Percentiles rank a stretch among this genome's conserved stretches.
Evolutionary conservation across 1,140 invertebrate genomes (phyloP).

Genomic region (Metaphire vulgaris): DNA sequence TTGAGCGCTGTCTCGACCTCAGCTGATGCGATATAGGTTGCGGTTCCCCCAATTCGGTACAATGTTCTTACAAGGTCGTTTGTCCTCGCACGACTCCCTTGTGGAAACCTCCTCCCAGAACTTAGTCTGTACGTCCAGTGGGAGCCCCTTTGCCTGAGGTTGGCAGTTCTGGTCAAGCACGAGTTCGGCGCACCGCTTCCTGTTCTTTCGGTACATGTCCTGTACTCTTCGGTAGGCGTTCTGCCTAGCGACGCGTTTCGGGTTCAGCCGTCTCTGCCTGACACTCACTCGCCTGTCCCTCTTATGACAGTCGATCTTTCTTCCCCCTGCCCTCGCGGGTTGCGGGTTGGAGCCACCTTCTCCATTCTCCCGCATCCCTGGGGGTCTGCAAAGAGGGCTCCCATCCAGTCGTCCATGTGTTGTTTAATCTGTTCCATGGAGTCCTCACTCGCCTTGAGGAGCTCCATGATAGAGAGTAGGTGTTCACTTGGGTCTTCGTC

Average conservation of each 20-base stretch:
- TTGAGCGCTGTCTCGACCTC: not conserved
- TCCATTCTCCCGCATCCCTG: too few relatives aligned
- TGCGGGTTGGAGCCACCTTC: too few relatives aligned
- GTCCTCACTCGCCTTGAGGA: too few relatives aligned
- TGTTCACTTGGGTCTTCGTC: too few relatives aligned
- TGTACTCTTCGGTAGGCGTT: not conserved
- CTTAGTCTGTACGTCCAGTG: not conserved
- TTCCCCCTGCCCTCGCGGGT: too few relatives aligned
- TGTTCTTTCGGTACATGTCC: not conserved
- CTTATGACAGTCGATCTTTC: too few relatives aligned
- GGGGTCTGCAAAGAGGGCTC: too few relatives aligned
- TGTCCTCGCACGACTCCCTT: not conserved
- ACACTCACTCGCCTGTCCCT: too few relatives aligned
- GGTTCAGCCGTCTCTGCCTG: too few relatives aligned
- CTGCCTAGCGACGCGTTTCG: not conserved
- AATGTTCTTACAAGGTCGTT: not conserved
- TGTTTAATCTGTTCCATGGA: too few relatives aligned
- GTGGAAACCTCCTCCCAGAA: not conserved
- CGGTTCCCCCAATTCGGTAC: not conserved
- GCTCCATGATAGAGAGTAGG: too few relatives aligned
- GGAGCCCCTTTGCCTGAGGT: not conserved
- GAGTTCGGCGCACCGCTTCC: not conserved
- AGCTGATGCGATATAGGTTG: not conserved
- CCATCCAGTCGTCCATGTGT: too few relatives aligned
- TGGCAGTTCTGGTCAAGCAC: not conserved